Evolutionary conservation across 2,888 invertebrate species (phyloP), one percentile per base, ranked within the genome.

Genomic region (Pogonocherus hispidulus): DNA sequence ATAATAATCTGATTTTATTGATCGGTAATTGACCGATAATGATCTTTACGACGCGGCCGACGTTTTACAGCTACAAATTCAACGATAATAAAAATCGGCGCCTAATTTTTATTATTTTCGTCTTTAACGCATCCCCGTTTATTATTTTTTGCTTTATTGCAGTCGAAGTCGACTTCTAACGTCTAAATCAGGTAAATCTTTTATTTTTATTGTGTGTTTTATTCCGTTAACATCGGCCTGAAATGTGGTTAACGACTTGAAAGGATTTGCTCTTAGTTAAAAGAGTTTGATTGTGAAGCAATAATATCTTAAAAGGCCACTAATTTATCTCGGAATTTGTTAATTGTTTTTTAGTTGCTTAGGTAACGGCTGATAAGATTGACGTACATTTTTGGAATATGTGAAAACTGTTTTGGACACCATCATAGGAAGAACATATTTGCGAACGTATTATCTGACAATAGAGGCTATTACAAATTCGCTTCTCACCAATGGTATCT

Each of bases 11-110:
- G 77, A 78, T 78, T 81, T 82, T 80, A 81, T 81, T 82, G 80
- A 78, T 78, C 80, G 79, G 80, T 81, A 81, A 81, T 81, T 79
- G 79, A 78, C 75, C 79, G 81, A 82, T 82, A 82, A 82, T 81
- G 78, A 81, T 81, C 81, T 81, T 81, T 82, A 82, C 78, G 80
- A 78, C 57, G 76, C 73, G 69, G 74, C 75, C 73, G 57, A 70
- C 73, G 72, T 80, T 83, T 80, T 82, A 82, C 75, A 78, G 70
- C 82, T 79, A 80, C 79, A 79, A 81, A 81, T 80, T 77, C 75
- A 74, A 73, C 67, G 67, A 69, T 68, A 74, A 75, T 81, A 81
- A 81, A 81, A 79, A 80, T 80, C 75, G 80, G 78, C 79, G 79
- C 78, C 79, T 70, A 73, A 75, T 75, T 70, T 72, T 67, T 47